A percentile compares a stretch with the other conserved stretches of the same genome.
phyloP scores from a whole-genome alignment of 2,888 invertebrate species.

The Biston betularia region DNA sequence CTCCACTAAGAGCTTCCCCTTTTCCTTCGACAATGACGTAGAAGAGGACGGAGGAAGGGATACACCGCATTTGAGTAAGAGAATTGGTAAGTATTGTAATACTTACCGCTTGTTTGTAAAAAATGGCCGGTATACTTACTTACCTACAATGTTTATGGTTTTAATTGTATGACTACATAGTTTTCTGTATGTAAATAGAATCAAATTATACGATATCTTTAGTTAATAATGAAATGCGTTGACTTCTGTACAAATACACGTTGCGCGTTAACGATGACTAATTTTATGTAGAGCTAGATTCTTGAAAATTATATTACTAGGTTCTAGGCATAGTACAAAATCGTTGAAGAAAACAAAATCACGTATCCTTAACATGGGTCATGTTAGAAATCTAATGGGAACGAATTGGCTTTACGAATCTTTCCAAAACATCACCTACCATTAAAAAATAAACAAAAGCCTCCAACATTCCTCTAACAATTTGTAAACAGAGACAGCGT shows the following conservation, averaged over 20 bases:
- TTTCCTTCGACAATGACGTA: constrained; percentile 80
- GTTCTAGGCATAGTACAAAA: background rate
- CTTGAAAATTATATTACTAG: too few relatives aligned
- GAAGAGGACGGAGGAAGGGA: constrained; percentile 76
- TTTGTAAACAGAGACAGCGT: constrained; percentile 7
- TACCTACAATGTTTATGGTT: constrained; percentile 23
- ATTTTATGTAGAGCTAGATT: too few relatives aligned
- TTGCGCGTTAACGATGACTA: too few relatives aligned
- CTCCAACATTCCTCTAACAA: constrained; percentile 8
- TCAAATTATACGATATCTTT: background rate
- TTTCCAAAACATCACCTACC: background rate
- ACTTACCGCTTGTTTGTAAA: background rate
- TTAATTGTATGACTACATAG: background rate
- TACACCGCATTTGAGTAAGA: constrained; percentile 70
- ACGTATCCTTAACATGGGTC: too few relatives aligned
- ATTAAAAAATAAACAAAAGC: constrained; percentile 5
- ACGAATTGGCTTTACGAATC: background rate
- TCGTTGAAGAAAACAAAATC: background rate
- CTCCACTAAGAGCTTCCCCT: constrained; percentile 81
- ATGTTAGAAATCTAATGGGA: background rate
- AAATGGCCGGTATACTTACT: constrained; percentile 9
- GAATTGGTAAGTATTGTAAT: constrained; percentile 69
- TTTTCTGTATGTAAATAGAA: background rate
- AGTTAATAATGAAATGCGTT: background rate
- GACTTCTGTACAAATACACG: too few relatives aligned